Base-by-base conservation (phyloP, 1,140 invertebrate genomes). In the Rhizoglyphus robini region DNA sequence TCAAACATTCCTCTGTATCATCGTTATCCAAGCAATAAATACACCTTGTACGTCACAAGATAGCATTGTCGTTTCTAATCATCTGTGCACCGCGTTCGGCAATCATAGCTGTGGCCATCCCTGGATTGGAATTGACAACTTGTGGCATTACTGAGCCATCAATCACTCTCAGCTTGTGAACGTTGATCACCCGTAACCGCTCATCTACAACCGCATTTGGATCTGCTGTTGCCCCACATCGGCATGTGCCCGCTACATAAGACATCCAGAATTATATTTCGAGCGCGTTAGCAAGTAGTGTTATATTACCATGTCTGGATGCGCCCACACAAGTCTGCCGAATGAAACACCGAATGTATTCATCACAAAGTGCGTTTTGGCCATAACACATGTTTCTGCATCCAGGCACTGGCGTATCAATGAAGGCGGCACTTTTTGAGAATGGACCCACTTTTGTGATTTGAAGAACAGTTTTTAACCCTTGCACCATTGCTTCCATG, bases 81-180 rank as follows among this genome's bases (percentile, higher is more conserved):
- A 89, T 75, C 76, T 90, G 87, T 0, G 86, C 80, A 1, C 84
- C 87, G 73, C 90, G 92, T 72, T 95, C 90, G 0, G 80, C 88
- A 31, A 90, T 87, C 87, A 89, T 89, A 47, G 89, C 86, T 3
- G 83, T 78, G 0, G 87, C 84, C 8, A 86, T 86, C 70, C 87
- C 85, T 1, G 87, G 87, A 73, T 89, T 88, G 8, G 86, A 86
- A 1, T 83, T 84, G 1, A 82, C 81, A 0, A 87, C 80, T 2
- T 73, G 71, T 0, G 87, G 86, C 83, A 88, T 86, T 20, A 88
- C 77, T 29, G 85, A 87, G 0, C 85, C 85, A 72, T 88, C 87
- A 2, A 84, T 83, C 15, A 88, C 83, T n/a, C 87, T 76, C 4
- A 88, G 77, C 8, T 82, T 78, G 49, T 81, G 78, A 2, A 88